Conservation (phyloP, 2,888 invertebrate species). For the Elysia crispata region DNA sequence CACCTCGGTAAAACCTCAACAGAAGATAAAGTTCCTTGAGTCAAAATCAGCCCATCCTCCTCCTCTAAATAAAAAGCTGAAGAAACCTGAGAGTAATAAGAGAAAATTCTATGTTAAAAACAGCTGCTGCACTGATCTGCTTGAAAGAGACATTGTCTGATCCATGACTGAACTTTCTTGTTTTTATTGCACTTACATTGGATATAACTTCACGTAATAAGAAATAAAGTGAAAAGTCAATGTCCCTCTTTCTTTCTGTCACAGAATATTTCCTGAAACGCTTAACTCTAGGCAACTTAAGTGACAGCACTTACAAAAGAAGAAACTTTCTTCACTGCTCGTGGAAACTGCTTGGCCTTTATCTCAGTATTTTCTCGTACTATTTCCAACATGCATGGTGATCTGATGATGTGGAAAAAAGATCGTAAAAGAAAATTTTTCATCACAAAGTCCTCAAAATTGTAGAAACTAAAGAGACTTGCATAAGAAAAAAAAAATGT, state of each 20-base stretch:
- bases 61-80: constrained; percentile 35
- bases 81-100: constrained; percentile 24
- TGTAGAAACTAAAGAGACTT: background rate
- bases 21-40: constrained; percentile 39
- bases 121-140: too few species aligned
- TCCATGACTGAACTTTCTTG: too few species aligned
- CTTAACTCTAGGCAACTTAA: too few species aligned
- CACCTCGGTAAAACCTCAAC: constrained; percentile 43
- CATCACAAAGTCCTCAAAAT: background rate
- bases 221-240: background rate
- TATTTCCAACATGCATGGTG: constrained; percentile 38
- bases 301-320: constrained; percentile 22
- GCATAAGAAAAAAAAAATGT: too few species aligned
- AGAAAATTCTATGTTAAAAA: background rate
- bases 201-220: too few species aligned
- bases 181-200: too few species aligned
- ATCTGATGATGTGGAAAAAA: constrained; percentile 14
- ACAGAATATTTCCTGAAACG: background rate
- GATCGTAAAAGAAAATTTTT: background rate
- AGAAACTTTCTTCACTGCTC: background rate
- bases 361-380: constrained; percentile 5
- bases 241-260: background rate
- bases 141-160: too few species aligned
- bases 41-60: constrained; percentile 23
- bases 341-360: background rate